Conservation (phyloP, 2,113 vertebrate genomes). For the Pholis gunnellus region DNA sequence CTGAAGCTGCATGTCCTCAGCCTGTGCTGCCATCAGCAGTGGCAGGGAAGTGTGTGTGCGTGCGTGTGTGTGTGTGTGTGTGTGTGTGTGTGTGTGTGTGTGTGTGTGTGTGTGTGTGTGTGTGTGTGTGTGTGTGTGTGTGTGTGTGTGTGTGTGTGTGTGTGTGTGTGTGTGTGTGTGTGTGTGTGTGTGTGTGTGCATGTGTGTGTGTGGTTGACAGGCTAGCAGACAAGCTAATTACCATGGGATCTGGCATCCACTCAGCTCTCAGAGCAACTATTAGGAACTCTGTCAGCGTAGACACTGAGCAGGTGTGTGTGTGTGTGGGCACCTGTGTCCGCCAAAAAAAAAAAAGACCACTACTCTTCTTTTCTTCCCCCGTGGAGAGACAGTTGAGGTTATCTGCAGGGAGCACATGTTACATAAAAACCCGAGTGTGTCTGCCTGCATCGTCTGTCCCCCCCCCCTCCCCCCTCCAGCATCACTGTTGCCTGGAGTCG, state of each 20-base stretch:
- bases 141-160: background rate
- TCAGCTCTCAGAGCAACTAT: conserved; percentile 51
- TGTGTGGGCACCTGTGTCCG: conserved; percentile 2
- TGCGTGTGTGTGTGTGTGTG: background rate
- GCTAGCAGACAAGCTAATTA: conserved; percentile 50
- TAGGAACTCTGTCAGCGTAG: conserved; percentile 23
- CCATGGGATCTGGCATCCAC: conserved; percentile 44
- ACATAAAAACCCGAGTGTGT: conserved; percentile 12
- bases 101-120: conserved; percentile 6
- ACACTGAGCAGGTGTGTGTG: conserved; percentile 1
- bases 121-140: conserved; percentile 15
- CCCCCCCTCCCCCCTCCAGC: background rate
- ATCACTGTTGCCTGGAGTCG: conserved; percentile 3
- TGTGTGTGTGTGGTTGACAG: background rate
- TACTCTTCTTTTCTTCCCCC: background rate
- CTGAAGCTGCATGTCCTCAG: conserved; percentile 70
- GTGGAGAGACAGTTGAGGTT: background rate
- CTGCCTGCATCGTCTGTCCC: background rate
- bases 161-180: background rate
- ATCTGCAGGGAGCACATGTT: background rate
- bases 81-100: conserved; percentile 2
- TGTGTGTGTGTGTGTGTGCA: background rate
- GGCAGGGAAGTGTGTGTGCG: conserved; percentile 6
- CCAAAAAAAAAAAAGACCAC: background rate
- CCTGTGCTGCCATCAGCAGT: conserved; percentile 66